Evolutionary conservation across 2,113 vertebrate genomes (phyloP).

Genomic region (Boulengeromyrus knoepffleri): DNA sequence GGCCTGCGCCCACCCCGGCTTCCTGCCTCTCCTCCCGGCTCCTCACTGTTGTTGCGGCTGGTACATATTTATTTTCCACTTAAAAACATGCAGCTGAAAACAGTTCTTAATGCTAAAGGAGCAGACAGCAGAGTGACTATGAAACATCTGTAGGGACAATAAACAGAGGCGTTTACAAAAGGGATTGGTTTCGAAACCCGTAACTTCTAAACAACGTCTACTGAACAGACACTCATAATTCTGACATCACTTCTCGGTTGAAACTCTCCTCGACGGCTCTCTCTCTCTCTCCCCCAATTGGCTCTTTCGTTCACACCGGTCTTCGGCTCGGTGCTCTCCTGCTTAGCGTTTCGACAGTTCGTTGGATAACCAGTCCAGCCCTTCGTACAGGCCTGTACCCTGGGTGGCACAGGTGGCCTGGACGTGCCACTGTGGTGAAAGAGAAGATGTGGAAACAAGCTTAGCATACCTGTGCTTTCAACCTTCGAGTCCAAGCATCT

Average conservation of each 20-base stretch:
- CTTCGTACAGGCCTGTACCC: slow-evolving; percentile 80
- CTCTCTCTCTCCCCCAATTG: slow-evolving; percentile 8
- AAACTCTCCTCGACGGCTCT: slow-evolving; percentile 16
- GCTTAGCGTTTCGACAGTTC: slow-evolving; percentile 70
- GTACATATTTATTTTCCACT: slow-evolving; percentile 5
- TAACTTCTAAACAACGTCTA: slow-evolving; percentile 48
- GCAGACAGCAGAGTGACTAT: slow-evolving; percentile 29
- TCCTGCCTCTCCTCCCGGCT: slow-evolving; percentile 18
- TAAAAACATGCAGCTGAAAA: slow-evolving; percentile 60
- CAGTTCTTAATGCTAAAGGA: not conserved
- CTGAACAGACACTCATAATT: slow-evolving; percentile 51
- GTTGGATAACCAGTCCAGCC: slow-evolving; percentile 84
- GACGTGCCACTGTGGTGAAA: slow-evolving; percentile 72
- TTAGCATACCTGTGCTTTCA: not conserved
- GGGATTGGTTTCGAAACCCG: slow-evolving; percentile 52
- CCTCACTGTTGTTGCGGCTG: not conserved
- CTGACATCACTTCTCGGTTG: slow-evolving; percentile 38
- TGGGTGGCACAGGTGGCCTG: slow-evolving; percentile 81
- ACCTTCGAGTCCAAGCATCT: not conserved
- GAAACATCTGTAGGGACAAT: slow-evolving; percentile 32
- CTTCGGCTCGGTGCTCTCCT: not conserved
- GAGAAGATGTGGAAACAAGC: not conserved
- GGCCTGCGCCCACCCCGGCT: not conserved
- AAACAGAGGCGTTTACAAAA: slow-evolving; percentile 37
- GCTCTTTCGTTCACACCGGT: slow-evolving; percentile 6